Percentiles rank a stretch among this genome's conserved stretches.
Evolutionary conservation across 2,888 invertebrate species (phyloP).

Genomic region (Eueremaeus valkanovi): DNA sequence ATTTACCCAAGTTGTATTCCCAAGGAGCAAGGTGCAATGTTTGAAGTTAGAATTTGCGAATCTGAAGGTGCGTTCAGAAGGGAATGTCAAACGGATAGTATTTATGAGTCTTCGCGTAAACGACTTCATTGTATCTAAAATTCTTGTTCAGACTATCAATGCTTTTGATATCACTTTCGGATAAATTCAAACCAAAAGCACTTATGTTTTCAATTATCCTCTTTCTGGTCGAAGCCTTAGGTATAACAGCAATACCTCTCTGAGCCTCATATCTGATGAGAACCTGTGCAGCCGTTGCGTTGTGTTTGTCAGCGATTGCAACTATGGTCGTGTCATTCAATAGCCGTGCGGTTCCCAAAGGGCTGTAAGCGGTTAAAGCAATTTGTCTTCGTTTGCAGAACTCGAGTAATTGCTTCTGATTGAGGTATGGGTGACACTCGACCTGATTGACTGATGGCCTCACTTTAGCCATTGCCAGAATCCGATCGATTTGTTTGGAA

Average conservation of each 20-base stretch:
- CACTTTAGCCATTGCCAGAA: conserved; percentile 59
- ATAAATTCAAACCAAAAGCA: conserved; percentile 68
- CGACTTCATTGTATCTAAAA: no score
- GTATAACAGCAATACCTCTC: conserved; percentile 68
- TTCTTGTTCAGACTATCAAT: conserved; percentile 69
- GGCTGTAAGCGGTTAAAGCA: conserved; percentile 70
- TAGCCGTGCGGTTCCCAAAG: conserved; percentile 70
- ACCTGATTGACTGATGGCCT: conserved; percentile 53
- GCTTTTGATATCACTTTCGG: conserved; percentile 62
- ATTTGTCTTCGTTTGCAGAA: conserved; percentile 63
- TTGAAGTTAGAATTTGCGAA: no score
- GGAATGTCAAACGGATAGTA: no score
- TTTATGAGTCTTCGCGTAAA: no score
- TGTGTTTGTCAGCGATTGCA: conserved; percentile 62
- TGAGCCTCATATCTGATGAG: conserved; percentile 65
- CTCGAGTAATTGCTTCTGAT: conserved; percentile 60
- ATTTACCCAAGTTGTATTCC: no score
- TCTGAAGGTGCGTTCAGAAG: no score
- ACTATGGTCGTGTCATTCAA: conserved; percentile 65
- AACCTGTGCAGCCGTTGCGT: conserved; percentile 63
- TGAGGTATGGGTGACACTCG: conserved; percentile 74
- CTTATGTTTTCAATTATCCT: conserved; percentile 68
- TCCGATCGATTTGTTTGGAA: conserved; percentile 64
- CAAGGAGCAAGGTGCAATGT: no score
- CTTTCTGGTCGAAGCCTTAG: conserved; percentile 74